Evolutionary conservation across 1,140 invertebrate genomes (phyloP).

Genomic region (Tachypleus tridentatus): DNA sequence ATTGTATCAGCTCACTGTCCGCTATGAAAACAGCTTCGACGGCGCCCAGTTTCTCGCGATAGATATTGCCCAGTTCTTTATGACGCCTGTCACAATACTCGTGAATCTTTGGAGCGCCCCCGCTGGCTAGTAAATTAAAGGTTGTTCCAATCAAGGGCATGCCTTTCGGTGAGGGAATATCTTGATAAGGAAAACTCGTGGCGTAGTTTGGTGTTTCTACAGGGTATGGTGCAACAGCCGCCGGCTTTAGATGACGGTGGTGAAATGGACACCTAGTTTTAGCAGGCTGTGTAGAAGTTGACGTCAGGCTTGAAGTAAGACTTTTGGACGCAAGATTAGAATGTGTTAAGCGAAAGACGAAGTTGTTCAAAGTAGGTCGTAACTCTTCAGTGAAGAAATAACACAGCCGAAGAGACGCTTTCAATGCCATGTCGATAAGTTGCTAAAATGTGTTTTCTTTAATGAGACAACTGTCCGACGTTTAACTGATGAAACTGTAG

Average conservation of each 20-base stretch:
- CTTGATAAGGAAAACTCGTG: constrained; percentile 12
- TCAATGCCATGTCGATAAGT: no score
- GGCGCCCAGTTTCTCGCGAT: constrained; percentile 52
- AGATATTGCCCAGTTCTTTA: constrained; percentile 56
- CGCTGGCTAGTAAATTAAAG: constrained; percentile 39
- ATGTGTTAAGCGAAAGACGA: no score
- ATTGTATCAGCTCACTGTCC: constrained; percentile 51
- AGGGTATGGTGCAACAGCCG: constrained; percentile 4
- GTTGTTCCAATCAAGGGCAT: constrained; percentile 44
- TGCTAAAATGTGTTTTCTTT: no score
- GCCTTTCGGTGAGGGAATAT: constrained; percentile 36
- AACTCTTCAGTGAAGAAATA: no score
- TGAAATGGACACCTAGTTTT: background rate
- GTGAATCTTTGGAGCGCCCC: constrained; percentile 45
- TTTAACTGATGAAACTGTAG: no score
- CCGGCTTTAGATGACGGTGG: background rate
- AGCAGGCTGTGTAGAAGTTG: no score
- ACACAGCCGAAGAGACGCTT: no score
- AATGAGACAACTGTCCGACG: no score
- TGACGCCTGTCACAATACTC: constrained; percentile 59
- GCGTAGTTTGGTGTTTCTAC: background rate
- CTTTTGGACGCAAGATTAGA: no score
- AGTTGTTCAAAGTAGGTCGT: no score
- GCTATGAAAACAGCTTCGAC: constrained; percentile 55
- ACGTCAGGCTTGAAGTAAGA: no score